Base-by-base conservation (phyloP, 2,888 invertebrate genomes). In the Polyploca ridens region DNA sequence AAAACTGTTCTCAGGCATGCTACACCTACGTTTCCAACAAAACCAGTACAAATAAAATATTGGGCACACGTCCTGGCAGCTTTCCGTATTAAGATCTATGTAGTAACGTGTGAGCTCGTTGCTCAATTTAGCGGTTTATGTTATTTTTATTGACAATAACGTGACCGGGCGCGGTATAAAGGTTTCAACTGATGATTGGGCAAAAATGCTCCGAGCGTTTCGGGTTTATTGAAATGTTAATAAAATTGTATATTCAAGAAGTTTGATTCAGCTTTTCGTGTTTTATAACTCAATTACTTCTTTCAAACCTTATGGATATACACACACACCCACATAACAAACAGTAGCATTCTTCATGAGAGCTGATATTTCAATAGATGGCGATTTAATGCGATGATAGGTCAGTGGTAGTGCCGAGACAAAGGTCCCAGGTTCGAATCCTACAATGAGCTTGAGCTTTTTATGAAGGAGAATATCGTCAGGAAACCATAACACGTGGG, bases 1-100 rank as follows among this genome's bases (percentile, higher is more conserved):
- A 46, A 46, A 46, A 46, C 46, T 46, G 46, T 46, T n/a, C 46
- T n/a, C 46, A 6, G n/a, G 46, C n/a, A n/a, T n/a, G n/a, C 46
- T n/a, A 46, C 10, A 7, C n/a, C 46, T 4, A 46, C n/a, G 7
- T 46, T 46, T 46, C n/a, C 38, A 38, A 19, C 13, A 10, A 16
- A 60, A 41, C 41, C 63, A 64, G 19, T 19, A 62, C 44, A 62
- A 57, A 46, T 57, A 60, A 58, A 61, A 63, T 58, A 65, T 64
- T 64, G 58, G 33, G 58, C 33, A 54, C 49, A 65, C 54, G 63
- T 58, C 61, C 62, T 62, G 59, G 10, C 57, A 58, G 65, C 59
- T 64, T 58, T 64, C 69, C 67, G 27, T 68, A 64, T 61, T 46
- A 60, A 64, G 67, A 64, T 66, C 68, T 66, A 66, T 70, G 67